Evolutionary conservation across 2,888 invertebrate species (phyloP), one percentile per base, ranked within the genome.

Genomic region (Eurois occulta): DNA sequence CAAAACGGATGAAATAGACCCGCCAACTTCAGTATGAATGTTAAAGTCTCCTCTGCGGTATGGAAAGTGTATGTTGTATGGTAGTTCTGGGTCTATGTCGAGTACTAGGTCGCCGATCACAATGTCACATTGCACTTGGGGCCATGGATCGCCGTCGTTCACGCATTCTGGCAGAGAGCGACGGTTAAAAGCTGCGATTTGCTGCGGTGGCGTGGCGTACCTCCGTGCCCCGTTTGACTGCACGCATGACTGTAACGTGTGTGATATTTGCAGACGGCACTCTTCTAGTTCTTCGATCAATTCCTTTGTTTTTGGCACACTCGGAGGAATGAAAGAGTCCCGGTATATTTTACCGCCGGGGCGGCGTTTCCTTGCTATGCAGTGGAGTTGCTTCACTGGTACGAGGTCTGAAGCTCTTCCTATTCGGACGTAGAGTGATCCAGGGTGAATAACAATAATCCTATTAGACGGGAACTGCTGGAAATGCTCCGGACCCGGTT

Each of bases 361-460:
- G 58, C 97, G 95, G 48, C 97, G 95, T 92, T 97, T 97, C 80
- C 99, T 97, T 0, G 99, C 99, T 77, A 99, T 97, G 68, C 98
- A 99, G 95, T 99, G 99, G 1, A 99, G 97, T 78, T 99, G 97
- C 58, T 98, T 98, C 75, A 98, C 97, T 18, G 99, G 99, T 92
- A 98, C 97, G 6, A 99, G 96, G 94, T 99, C 99, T 0, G 99
- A 99, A 2, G 99, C 99, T 88, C 99, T 96, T 1, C 99, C 99
- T 91, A 99, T 98, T 82, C 99, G 97, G 41, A 99, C 97, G 93
- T 99, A 98, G 69, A 98, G 97, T 0, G 99, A 99, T 13, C 99
- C 99, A 35, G 99, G 99, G 92, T 99, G 99, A 76, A 99, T 99
- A n/a, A 99, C 98, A 79, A 99, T 98, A 64, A 99, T 98, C 80